Percentiles rank a stretch among this genome's conserved stretches.
These are phyloP conservation scores for Petaurus breviceps DNA, from an alignment of 2,113 vertebrate genomes.

Conservation along the genomic window DNA sequence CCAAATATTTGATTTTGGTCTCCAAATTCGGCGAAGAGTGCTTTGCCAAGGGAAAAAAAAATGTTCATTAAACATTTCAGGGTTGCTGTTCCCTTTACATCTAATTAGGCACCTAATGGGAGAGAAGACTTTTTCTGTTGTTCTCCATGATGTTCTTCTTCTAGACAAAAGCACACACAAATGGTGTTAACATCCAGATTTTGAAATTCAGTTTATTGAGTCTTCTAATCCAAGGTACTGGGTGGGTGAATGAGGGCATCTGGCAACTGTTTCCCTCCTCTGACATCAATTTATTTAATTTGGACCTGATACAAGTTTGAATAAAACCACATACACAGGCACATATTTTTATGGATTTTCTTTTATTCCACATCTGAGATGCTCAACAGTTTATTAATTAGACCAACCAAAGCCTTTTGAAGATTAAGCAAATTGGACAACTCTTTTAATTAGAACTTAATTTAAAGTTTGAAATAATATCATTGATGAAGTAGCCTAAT, in stretches of 20 bases:
- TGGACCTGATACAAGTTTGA: slow-evolving; percentile 17
- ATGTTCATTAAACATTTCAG: slow-evolving; percentile 66
- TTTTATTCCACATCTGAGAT: slow-evolving; percentile 82
- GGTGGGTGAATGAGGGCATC: background rate
- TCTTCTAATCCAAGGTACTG: background rate
- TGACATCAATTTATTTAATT: background rate
- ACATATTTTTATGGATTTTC: slow-evolving; percentile 68
- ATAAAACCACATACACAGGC: slow-evolving; percentile 53
- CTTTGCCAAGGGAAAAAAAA: slow-evolving; percentile 54
- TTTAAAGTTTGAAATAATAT: slow-evolving; percentile 95
- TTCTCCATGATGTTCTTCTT: slow-evolving; percentile 63
- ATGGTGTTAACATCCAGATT: slow-evolving; percentile 35
- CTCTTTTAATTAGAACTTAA: slow-evolving; percentile 94
- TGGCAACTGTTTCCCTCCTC: background rate
- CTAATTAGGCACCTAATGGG: slow-evolving; percentile 77
- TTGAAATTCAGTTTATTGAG: background rate
- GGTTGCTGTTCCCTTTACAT: slow-evolving; percentile 73
- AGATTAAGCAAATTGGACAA: slow-evolving; percentile 93
- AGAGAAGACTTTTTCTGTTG: slow-evolving; percentile 66
- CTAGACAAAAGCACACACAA: slow-evolving; percentile 51
- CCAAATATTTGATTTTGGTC: slow-evolving; percentile 75
- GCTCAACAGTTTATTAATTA: slow-evolving; percentile 88
- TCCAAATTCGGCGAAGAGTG: slow-evolving; percentile 77
- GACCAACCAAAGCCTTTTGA: slow-evolving; percentile 86
- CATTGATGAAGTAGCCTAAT: slow-evolving; percentile 91